Percentiles rank a stretch among this genome's conserved stretches.
phyloP scores from a whole-genome alignment of 2,797 vertebrate species.

The Falco peregrinus region DNA sequence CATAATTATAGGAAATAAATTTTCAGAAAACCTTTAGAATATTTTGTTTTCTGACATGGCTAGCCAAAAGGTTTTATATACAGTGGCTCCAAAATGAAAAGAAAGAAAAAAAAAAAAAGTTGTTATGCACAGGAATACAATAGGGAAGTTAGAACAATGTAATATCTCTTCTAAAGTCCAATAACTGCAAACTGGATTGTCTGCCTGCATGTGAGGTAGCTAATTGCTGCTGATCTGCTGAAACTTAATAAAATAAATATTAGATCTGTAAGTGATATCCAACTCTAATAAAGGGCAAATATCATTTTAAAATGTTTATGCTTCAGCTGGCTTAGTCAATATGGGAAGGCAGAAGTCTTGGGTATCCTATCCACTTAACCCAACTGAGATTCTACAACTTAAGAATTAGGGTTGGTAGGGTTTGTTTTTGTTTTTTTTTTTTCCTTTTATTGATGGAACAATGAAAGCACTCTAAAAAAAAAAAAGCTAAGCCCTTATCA shows the following conservation, averaged over 20 bases:
- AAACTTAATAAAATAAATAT: background rate
- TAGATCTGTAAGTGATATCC: background rate
- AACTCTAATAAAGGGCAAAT: background rate
- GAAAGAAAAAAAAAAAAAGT: no score
- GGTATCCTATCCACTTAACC: background rate
- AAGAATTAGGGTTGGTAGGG: background rate
- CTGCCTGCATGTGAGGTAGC: background rate
- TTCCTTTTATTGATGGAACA: background rate
- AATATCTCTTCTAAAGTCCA: background rate
- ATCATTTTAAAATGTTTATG: background rate
- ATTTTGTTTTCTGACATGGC: background rate
- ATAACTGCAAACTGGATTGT: background rate
- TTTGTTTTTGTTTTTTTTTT: background rate
- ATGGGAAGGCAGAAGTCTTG: background rate
- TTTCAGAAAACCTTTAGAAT: background rate
- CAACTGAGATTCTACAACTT: background rate
- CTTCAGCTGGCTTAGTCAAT: background rate
- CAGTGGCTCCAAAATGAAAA: background rate
- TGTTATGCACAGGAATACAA: background rate
- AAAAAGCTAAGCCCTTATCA: rapidly evolving
- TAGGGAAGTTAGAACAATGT: background rate
- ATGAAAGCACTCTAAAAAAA: background rate
- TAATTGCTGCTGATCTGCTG: background rate
- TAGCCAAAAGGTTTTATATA: background rate
- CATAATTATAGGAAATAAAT: background rate